Base-by-base conservation (phyloP, 2,113 vertebrate genomes). In the Falcunculus frontatus region DNA sequence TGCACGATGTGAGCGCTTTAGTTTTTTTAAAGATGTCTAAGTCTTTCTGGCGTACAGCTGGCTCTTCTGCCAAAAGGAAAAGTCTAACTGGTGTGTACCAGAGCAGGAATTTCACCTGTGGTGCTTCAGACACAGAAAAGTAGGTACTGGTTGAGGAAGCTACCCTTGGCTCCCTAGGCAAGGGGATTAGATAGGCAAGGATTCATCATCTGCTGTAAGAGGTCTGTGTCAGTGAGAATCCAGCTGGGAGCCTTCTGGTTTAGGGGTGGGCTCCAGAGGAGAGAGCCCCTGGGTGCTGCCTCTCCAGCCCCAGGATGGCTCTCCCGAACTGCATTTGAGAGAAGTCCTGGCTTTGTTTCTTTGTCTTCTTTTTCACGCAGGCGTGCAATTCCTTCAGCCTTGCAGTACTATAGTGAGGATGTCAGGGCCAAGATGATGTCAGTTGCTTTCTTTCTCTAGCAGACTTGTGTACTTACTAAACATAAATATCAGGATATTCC, bases 401-500 rank as follows among this genome's bases (percentile, higher is more conserved):
- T 63, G 59, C 1, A 1, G 39, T 25, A n/a, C 13, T 17, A 16
- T 13, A 42, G 35, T 19, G 50, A 74, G 11, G 20, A 29, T 59
- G 33, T 74, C n/a, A 17, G 62, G 39, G 57, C 69, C 60, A 60
- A 87, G 81, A 64, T 47, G 26, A 44, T 25, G 35, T 11, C 32
- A 10, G 32, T 33, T 57, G 26, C 52, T 92, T 87, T 75, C 60
- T 73, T 74, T 52, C 37, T 79, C 14, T 42, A 26, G 57, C 42
- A 77, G 47, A 23, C n/a, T 49, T 30, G 16, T 50, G 26, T 60
- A 37, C 39, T 84, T 76, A 69, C 32, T 67, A 68, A 86, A 65
- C 77, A 91, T 77, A 94, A 95, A 85, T 90, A 94, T 82, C 37
- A 64, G 44, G 42, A 68, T 77, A n/a, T 84, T 90, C 67, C 55